Conservation (phyloP, 2,797 vertebrate genomes). For the Mareca strepera region DNA sequence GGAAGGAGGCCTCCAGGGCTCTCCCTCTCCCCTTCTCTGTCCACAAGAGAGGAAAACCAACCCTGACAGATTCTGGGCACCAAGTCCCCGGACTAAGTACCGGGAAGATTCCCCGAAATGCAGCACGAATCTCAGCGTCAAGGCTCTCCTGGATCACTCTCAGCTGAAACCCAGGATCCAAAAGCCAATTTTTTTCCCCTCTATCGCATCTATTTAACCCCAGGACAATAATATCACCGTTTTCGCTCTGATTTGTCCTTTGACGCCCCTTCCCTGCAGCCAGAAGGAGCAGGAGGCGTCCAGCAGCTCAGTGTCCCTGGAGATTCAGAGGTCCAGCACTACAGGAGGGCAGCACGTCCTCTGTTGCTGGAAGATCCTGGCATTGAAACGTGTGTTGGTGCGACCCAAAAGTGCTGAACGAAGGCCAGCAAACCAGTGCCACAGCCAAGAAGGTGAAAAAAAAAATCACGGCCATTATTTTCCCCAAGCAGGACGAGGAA, state of each 20-base stretch:
- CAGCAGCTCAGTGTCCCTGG: background rate
- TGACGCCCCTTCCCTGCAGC: background rate
- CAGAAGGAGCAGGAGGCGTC: background rate
- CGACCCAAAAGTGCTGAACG: background rate
- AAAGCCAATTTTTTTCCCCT: background rate
- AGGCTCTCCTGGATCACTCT: background rate
- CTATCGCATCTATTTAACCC: background rate
- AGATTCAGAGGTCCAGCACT: background rate
- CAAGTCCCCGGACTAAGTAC: background rate
- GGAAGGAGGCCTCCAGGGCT: background rate
- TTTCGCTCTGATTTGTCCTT: background rate
- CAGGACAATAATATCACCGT: background rate
- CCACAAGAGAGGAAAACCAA: background rate
- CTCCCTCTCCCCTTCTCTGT: background rate
- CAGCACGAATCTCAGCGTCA: background rate
- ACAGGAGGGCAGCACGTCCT: background rate
- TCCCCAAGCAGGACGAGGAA: background rate
- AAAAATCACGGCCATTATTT: background rate
- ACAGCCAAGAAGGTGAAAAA: background rate
- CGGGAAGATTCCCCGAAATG: background rate
- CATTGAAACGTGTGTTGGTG: background rate
- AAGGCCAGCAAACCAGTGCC: background rate
- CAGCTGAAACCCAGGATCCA: background rate
- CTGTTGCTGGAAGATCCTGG: background rate
- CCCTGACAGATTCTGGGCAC: constrained; percentile 52